Evolutionary conservation across 2,113 vertebrate genomes (phyloP).

Genomic region (Hyperopisus bebe): DNA sequence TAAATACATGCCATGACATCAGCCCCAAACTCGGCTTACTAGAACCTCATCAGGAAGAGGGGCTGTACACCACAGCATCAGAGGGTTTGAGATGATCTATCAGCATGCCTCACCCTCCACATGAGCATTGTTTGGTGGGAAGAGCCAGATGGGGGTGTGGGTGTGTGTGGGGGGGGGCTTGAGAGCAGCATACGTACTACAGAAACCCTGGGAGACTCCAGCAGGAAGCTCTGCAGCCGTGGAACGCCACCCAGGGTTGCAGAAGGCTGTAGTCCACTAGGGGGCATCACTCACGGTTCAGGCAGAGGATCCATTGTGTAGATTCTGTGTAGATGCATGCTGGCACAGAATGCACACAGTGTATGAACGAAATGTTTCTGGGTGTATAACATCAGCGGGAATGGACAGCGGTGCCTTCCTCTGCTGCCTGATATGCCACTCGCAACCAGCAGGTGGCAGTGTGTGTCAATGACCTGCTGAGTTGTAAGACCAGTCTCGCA

Average conservation of each 20-base stretch:
- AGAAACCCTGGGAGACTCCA: background rate
- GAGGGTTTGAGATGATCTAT: background rate
- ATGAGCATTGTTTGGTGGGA: background rate
- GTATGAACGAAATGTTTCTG: background rate
- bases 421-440: background rate
- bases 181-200: background rate
- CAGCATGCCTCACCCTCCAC: background rate
- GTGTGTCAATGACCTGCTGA: constrained; percentile 10
- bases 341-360: background rate
- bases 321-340: background rate
- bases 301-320: background rate
- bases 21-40: background rate
- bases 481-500: background rate
- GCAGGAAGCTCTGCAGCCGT: background rate
- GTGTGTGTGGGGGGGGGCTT: background rate
- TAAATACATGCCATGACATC: background rate
- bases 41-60: background rate
- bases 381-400: background rate
- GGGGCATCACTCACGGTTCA: background rate
- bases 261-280: background rate
- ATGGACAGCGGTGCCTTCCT: background rate
- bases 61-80: background rate
- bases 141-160: background rate
- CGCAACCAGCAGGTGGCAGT: constrained; percentile 24
- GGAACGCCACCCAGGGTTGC: background rate